Conservation (phyloP, 2,797 vertebrate species). For the Lepilemur ruficaudatus region DNA sequence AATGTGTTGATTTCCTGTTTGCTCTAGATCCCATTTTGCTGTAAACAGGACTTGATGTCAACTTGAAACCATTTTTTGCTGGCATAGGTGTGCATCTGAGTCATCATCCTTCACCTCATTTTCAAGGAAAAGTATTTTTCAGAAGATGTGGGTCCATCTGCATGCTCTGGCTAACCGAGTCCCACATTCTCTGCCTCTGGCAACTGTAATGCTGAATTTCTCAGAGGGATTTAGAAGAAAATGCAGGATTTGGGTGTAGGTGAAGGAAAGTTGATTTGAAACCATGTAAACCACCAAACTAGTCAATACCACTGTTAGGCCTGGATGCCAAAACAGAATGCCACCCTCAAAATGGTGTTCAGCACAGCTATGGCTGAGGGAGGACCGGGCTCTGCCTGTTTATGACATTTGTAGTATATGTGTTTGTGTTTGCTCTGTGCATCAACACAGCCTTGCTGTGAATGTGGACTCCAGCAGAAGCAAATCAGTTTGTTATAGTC, state of each 20-base stretch:
- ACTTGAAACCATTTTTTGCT: not conserved
- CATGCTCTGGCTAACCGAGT: not conserved
- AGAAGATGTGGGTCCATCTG: not conserved
- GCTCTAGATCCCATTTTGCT: not conserved
- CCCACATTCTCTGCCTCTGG: not conserved
- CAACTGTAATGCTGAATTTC: not conserved
- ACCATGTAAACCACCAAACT: not conserved
- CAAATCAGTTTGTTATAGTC: not conserved
- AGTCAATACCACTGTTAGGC: not conserved
- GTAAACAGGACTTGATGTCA: not conserved
- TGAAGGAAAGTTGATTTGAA: not conserved
- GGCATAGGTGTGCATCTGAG: not conserved
- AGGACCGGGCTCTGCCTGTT: not conserved
- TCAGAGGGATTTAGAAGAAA: not conserved
- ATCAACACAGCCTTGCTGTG: not conserved
- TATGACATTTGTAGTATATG: not conserved
- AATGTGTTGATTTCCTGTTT: constrained; percentile 22
- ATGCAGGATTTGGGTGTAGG: not conserved
- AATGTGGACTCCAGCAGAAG: not conserved
- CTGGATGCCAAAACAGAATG: constrained; percentile 11
- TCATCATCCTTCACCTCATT: not conserved
- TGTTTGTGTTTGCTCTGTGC: not conserved
- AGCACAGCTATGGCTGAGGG: not conserved
- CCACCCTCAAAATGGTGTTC: not conserved
- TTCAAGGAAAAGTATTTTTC: not conserved